Evolutionary conservation across 2,113 vertebrate genomes (phyloP).

Genomic region (Tragulus kanchil): DNA sequence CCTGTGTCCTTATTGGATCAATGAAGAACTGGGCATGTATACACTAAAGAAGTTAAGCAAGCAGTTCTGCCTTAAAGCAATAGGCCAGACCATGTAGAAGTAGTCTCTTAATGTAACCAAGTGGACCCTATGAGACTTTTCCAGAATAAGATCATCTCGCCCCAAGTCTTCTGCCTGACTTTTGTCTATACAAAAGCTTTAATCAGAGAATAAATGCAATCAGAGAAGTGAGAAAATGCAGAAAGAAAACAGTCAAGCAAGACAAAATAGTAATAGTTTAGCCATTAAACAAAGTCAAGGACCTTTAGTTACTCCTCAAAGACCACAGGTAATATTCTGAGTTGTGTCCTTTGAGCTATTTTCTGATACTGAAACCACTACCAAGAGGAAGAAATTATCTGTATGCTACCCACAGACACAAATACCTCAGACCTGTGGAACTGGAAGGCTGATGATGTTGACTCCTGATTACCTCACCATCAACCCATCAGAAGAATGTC

Average conservation of each 20-base stretch:
- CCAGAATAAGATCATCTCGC: neutral
- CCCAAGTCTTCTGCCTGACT: neutral
- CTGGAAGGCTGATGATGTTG: neutral
- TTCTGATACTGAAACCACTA: neutral
- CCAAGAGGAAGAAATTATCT: neutral
- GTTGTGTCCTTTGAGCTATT: neutral
- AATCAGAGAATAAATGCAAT: neutral
- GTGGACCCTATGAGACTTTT: neutral
- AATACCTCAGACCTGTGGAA: neutral
- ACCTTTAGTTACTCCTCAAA: neutral
- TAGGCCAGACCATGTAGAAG: neutral
- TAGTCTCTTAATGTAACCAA: neutral
- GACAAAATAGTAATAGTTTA: neutral
- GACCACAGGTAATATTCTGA: neutral
- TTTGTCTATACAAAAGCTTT: neutral
- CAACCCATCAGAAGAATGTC: neutral
- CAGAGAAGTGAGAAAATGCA: neutral
- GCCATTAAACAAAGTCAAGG: neutral
- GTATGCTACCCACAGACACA: neutral
- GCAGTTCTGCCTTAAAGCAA: neutral
- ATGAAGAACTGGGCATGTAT: neutral
- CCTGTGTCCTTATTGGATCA: neutral
- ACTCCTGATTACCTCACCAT: neutral
- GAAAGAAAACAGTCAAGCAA: neutral
- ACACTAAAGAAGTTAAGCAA: neutral